Base-by-base conservation (phyloP, 2,113 vertebrate genomes). In the Fregata magnificens region DNA sequence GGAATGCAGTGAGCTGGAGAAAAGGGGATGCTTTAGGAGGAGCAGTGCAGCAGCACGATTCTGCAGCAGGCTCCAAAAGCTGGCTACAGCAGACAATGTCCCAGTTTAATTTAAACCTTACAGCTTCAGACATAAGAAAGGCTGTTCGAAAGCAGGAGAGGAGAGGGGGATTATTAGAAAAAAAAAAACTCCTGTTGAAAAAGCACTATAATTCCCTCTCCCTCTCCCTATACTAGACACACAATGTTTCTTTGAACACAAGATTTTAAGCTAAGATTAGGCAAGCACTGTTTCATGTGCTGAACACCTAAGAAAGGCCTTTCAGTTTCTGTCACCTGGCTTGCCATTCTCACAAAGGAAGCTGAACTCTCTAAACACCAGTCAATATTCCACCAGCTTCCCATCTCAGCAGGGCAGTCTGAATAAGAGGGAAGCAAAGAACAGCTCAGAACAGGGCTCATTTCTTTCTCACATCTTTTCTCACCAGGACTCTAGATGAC, bases 191-290 rank as follows among this genome's bases (percentile, higher is more conserved):
- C 13, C 70, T 73, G 79, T 88, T 82, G 92, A 77, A 62, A 96
- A 94, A 86, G 92, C 82, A 19, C 85, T 38, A 2, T 72, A 96
- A 96, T 95, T 96, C 93, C 87, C 74, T 96, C 40, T 50, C 45
- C 77, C 69, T 63, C 38, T 55, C 47, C 78, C 70, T 61, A 22
- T 50, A 50, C 20, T 29, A 36, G 5, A 67, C 65, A 85, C 86
- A 95, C 95, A 94, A 91, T 85, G 92, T 83, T 94, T 38, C 97
- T 94, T 77, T 94, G 90, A 95, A 73, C 70, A 66, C 82, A 26
- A 86, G 95, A 88, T 96, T 88, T 86, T 44, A 66, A 96, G 74
- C 49, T 36, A 67, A 91, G 97, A 95, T 93, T 90, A 94, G 88
- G 90, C 82, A 31, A 80, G 90, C 69, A 17, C 58, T 36, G 90